phyloP scores from a whole-genome alignment of 2,113 vertebrate genomes.

The Rhinichthys klamathensis region DNA sequence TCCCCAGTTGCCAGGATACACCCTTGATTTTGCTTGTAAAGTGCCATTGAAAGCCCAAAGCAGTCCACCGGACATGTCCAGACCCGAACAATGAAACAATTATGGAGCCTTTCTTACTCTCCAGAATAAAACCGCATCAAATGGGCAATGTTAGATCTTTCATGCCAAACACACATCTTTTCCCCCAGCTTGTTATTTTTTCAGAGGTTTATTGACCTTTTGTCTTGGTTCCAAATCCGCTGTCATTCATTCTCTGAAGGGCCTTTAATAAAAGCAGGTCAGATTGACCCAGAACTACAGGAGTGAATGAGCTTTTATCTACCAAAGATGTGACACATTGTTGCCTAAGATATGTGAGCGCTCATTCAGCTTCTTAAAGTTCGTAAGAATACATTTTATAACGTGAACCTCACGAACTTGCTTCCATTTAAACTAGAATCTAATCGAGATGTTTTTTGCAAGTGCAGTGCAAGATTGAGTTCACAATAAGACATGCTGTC shows the following conservation, averaged over 20 bases:
- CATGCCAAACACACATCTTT: slow-evolving; percentile 13
- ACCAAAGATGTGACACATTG: slow-evolving; percentile 41
- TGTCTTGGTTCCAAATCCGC: slow-evolving; percentile 55
- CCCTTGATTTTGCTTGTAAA: slow-evolving; percentile 62
- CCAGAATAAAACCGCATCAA: slow-evolving; percentile 35
- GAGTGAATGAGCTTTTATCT: slow-evolving; percentile 61
- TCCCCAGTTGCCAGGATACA: slow-evolving; percentile 73
- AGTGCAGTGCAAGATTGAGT: no score
- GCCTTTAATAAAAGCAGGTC: slow-evolving; percentile 73
- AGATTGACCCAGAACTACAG: slow-evolving; percentile 69
- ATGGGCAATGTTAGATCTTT: background rate
- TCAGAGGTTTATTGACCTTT: slow-evolving; percentile 61
- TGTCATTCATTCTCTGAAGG: slow-evolving; percentile 62
- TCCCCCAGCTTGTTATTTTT: slow-evolving; percentile 37
- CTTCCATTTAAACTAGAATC: background rate
- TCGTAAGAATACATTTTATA: background rate
- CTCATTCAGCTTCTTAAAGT: background rate
- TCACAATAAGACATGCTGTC: background rate
- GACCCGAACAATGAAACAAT: slow-evolving; percentile 52
- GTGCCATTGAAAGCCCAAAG: slow-evolving; percentile 56
- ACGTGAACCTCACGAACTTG: background rate
- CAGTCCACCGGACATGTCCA: slow-evolving; percentile 32
- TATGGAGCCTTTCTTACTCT: slow-evolving; percentile 5
- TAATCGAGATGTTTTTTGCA: no score
- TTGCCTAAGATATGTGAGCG: background rate